A percentile compares a stretch with the other conserved stretches of the same genome.
phyloP scores from a whole-genome alignment of 1,140 invertebrate genomes.

The Aphis craccivora region DNA sequence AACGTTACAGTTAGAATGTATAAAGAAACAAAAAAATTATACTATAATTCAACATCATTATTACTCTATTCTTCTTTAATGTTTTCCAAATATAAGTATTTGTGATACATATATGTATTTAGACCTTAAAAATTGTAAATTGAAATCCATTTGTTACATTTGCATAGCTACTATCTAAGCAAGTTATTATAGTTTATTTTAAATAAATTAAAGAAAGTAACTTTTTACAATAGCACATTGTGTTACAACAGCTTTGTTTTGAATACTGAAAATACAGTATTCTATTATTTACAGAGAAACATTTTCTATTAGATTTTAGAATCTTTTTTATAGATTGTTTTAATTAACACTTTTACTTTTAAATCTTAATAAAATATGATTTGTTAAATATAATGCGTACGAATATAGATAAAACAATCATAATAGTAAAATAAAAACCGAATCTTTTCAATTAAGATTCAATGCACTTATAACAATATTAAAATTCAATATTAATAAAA shows the following conservation, averaged over 20 bases:
- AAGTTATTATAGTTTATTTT: neutral
- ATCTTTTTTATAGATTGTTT: neutral
- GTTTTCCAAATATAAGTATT: neutral
- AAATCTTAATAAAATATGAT: constrained; percentile 24
- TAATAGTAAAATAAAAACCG: neutral
- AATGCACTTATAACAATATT: constrained; percentile 28
- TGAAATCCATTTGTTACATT: neutral
- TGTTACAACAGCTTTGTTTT: neutral
- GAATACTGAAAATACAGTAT: constrained; percentile 10
- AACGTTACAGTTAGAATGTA: neutral
- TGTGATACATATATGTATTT: neutral
- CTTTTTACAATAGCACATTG: constrained; percentile 24
- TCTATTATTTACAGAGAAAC: neutral
- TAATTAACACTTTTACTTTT: constrained; percentile 50
- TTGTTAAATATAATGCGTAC: neutral
- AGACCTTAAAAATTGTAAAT: neutral
- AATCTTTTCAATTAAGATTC: neutral
- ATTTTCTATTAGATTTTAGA: constrained; percentile 20
- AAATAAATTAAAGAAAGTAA: constrained; percentile 36
- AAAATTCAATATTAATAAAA: neutral
- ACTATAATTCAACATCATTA: neutral
- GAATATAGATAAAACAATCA: constrained; percentile 1
- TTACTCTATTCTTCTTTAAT: neutral
- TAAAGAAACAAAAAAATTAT: neutral
- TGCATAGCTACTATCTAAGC: neutral